Evolutionary conservation across 2,797 vertebrate genomes (phyloP).

Genomic region (Urosaurus nigricauda): DNA sequence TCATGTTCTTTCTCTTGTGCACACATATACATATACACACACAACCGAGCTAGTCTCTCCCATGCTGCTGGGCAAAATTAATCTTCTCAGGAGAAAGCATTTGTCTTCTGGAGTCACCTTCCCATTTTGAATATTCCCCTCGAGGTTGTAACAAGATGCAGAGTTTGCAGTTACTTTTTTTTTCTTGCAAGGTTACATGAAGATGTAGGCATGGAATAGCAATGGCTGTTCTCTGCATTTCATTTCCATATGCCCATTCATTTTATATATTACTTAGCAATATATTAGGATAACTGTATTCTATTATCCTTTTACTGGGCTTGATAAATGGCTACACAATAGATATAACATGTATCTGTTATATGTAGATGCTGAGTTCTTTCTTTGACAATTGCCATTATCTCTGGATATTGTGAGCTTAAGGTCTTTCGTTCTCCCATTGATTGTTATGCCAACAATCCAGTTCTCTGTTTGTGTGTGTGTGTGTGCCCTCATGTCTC

Average conservation of each 20-base stretch:
- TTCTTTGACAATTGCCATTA: background rate
- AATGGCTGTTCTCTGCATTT: background rate
- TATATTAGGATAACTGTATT: background rate
- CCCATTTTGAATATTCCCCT: background rate
- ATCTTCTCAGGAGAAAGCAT: constrained; percentile 3
- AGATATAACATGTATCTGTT: too few species aligned
- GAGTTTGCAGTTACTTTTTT: constrained; percentile 25
- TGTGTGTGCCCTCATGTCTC: too few species aligned
- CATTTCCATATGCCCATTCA: background rate
- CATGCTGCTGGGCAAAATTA: constrained; percentile 33
- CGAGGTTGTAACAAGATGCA: constrained; percentile 22
- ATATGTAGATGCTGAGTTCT: background rate
- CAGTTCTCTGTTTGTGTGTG: background rate
- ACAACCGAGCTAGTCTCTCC: background rate
- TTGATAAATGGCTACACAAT: background rate
- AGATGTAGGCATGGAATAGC: background rate
- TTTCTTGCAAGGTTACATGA: constrained; percentile 31
- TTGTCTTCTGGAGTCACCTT: background rate
- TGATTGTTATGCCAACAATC: constrained; percentile 15
- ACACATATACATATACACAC: background rate
- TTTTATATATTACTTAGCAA: constrained; percentile 17
- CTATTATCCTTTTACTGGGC: background rate
- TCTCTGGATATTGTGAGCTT: background rate
- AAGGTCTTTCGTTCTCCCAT: constrained; percentile 5
- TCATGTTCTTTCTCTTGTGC: constrained; percentile 15